Base-by-base conservation (phyloP, 1,140 invertebrate species). In the Bilobella aurantiaca region DNA sequence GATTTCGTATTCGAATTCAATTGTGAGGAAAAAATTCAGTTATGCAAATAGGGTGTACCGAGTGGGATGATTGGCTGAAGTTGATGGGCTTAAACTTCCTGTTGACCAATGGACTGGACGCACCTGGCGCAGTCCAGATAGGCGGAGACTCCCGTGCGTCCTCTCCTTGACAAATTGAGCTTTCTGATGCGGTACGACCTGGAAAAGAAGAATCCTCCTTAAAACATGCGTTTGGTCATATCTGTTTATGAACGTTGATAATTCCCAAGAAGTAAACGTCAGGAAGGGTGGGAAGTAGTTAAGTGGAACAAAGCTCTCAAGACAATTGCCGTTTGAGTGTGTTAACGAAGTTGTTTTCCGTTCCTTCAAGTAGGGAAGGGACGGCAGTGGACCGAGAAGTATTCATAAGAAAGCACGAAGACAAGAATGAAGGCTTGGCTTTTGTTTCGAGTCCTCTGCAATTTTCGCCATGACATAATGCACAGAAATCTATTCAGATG, bases 91-190 rank as follows among this genome's bases (percentile, higher is more conserved):
- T 80, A 77, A 88, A 90, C 65, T 75, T 83, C 87, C 80, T 79
- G 85, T 82, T 73, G 12, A 57, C 62, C 14, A 66, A 65, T 42
- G 71, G 68, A 63, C 66, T 69, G 28, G 68, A 58, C 28, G 80
- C 84, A 75, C 82, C 86, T 70, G 81, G 82, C 2, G 88, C 87
- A 1, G 84, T 84, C 89, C 89, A 91, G 63, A 90, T 80, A 2
- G 86, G 81, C 32, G 82, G 82, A 30, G 67, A 49, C n/a, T n/a
- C 3, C 60, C 32, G 8, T 8, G 37, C 37, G 8, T n/a, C n/a
- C n/a, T 42, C 37, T 42, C 37, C 8, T 42, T 42, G n/a, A n/a
- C n/a, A n/a, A 42, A n/a, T n/a, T 42, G 8, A 12, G 37, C 37
- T 42, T 8, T 8, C 37, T 12, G 37, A 12, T n/a, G 37, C 37